These are phyloP conservation scores for Heliothis virescens DNA, from an alignment of 1,140 invertebrate genomes.

Conservation along the genomic window DNA sequence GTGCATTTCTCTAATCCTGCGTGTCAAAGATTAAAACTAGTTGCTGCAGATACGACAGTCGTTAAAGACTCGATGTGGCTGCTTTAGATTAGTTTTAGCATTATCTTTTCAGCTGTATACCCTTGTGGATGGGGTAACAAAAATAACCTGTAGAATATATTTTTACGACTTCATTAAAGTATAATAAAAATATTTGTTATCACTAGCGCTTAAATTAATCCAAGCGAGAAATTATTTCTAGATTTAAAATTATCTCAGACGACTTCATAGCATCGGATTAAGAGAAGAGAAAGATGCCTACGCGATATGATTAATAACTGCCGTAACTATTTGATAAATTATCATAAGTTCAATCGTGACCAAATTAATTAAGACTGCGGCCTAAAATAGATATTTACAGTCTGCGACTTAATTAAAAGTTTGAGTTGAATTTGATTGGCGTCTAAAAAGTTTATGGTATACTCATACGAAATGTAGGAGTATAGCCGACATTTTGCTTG, in stretches of 20 bases:
- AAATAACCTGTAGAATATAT: conserved; percentile 4
- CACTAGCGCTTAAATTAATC: too few species aligned
- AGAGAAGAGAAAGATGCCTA: background rate
- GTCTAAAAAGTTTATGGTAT: too few species aligned
- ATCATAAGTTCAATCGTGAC: conserved; percentile 36
- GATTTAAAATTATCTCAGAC: background rate
- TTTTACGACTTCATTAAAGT: background rate
- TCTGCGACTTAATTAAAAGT: conserved; percentile 25
- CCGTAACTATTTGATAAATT: conserved; percentile 38
- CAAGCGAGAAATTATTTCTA: background rate
- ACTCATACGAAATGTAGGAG: background rate
- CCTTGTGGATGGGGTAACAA: background rate
- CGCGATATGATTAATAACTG: conserved; percentile 37
- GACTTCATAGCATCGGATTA: background rate
- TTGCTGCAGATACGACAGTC: conserved; percentile 47
- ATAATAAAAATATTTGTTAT: background rate
- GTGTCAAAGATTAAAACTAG: conserved; percentile 55
- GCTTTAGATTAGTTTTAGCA: conserved; percentile 5
- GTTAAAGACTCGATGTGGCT: conserved; percentile 3
- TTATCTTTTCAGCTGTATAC: background rate
- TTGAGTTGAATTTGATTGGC: conserved; percentile 8
- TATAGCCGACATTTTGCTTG: background rate
- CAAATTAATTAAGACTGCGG: conserved; percentile 44
- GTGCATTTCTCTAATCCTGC: conserved; percentile 69
- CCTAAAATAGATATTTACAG: conserved; percentile 29